Evolutionary conservation across 2,888 invertebrate genomes (phyloP), one percentile per base, ranked within the genome.

Genomic region (Serrognathus titanus): DNA sequence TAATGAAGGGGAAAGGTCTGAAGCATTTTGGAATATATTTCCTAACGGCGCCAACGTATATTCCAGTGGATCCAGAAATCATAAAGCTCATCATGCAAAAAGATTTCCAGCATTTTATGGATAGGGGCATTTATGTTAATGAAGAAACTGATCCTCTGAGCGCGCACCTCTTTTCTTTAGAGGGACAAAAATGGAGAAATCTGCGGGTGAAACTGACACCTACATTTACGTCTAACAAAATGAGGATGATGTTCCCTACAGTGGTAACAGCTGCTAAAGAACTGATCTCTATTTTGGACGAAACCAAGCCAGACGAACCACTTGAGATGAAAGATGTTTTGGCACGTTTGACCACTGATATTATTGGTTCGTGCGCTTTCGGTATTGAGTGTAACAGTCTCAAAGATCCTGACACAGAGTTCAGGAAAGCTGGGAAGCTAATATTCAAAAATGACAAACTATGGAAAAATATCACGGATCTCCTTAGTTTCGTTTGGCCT

Each of bases 151-250:
- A 86, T 69, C 83, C 81, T 0, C 59, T 85, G 20, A 79, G 83
- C 0, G 81, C 77, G 0, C 82, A 83, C 67, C 69, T 88, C 1
- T 84, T 86, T 62, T 75, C 80, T 56, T 66, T 81, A 39, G 75
- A 75, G 39, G 84, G 82, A 0, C 72, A 78, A 10, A 75, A 79
- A 16, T 88, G 88, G 87, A 84, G 80, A 64, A 77, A 74, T 13
- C 69, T 87, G 24, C 78, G 87, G 5, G 60, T 77, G 0, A 85
- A 85, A 63, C 72, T 88, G 65, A 80, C 86, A 1, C 83, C 86
- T 0, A 80, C 83, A 0, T 88, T 87, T 65, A 81, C 86, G 0
- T 79, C 84, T 0, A 84, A 83, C 4, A 86, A 85, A 69, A 73
- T 87, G 47, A 86, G 83, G 68, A 78, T 74, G 1, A 84, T 86